Evolutionary conservation across 2,113 vertebrate genomes (phyloP).

Genomic region (Sebastes schlegelii): DNA sequence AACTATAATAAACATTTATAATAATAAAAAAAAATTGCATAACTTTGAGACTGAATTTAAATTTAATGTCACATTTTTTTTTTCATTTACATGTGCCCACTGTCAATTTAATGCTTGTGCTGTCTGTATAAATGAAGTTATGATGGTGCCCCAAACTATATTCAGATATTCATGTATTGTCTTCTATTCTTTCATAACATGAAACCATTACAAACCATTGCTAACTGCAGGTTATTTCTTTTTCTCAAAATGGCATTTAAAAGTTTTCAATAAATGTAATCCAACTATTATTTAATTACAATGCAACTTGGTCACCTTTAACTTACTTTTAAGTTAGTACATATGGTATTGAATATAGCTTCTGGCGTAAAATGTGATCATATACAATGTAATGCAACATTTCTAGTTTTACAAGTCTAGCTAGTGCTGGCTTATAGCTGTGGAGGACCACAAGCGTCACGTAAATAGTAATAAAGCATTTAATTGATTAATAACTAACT

Average conservation of each 20-base stretch:
- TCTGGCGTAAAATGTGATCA: not conserved
- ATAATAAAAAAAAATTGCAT: not conserved
- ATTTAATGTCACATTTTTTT: not conserved
- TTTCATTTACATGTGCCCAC: not conserved
- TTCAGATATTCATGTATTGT: conserved; percentile 3
- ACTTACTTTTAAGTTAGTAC: not conserved
- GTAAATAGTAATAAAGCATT: too few relatives aligned
- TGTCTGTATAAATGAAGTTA: not conserved
- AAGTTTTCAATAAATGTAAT: too few relatives aligned
- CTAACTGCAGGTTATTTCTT: not conserved
- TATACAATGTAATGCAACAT: not conserved
- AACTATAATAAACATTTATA: too few relatives aligned
- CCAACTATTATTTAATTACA: not conserved
- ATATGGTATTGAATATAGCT: not conserved
- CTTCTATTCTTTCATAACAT: conserved; percentile 31
- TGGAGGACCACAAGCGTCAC: too few relatives aligned
- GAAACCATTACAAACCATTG: conserved; percentile 23
- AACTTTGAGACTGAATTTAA: not conserved
- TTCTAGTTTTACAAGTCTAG: not conserved
- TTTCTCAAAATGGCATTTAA: not conserved
- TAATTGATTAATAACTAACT: too few relatives aligned
- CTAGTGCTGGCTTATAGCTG: not conserved
- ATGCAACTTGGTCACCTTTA: not conserved
- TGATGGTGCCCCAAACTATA: not conserved
- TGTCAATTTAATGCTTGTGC: not conserved